Conservation (phyloP, 2,888 invertebrate species). For the Prosapia bicincta region DNA sequence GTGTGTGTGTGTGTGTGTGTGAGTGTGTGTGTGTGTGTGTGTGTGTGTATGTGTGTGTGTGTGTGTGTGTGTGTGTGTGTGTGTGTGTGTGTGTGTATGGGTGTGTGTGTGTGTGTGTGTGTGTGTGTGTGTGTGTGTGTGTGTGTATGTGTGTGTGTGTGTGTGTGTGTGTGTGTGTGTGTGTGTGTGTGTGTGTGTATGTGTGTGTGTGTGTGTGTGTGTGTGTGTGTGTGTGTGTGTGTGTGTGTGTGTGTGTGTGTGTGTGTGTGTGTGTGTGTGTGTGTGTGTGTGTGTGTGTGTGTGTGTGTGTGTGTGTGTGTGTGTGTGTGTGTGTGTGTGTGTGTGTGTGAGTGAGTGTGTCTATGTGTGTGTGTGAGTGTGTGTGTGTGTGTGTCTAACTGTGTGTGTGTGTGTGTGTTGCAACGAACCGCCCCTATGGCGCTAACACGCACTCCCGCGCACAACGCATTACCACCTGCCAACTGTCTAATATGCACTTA, state of each 20-base stretch:
- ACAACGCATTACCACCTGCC: no score
- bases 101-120: no score
- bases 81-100: background rate
- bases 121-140: background rate
- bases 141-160: background rate
- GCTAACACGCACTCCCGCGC: background rate
- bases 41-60: background rate
- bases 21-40: background rate
- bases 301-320: background rate
- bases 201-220: background rate
- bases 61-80: background rate
- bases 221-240: background rate
- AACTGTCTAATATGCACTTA: no score
- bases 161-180: background rate
- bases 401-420: no score
- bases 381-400: no score
- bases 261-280: background rate
- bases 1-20: background rate
- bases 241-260: background rate
- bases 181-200: background rate
- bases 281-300: background rate
- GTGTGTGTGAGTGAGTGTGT: no score
- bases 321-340: background rate
- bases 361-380: no score
- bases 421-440: no score